A percentile compares a stretch with the other conserved stretches of the same genome.
These are phyloP conservation scores for Limulus polyphemus DNA, from an alignment of 2,888 invertebrate species.

Conservation along the genomic window DNA sequence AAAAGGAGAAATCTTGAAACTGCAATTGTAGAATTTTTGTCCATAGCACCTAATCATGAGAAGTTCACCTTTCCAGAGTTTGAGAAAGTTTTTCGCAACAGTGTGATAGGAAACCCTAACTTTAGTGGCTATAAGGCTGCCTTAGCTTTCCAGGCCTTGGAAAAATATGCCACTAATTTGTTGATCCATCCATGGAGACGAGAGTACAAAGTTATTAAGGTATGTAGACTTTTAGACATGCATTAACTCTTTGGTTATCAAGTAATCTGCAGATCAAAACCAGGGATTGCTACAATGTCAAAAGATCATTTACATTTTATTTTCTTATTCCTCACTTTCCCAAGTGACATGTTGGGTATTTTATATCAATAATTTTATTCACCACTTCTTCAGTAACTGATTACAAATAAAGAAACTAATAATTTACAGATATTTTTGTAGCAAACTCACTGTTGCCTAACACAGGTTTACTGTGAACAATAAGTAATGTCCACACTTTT, in stretches of 20 bases:
- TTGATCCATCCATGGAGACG: conserved; percentile 77
- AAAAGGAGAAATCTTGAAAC: conserved; percentile 21
- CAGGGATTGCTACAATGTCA: too few relatives aligned
- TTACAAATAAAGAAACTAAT: too few relatives aligned
- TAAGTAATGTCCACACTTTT: too few relatives aligned
- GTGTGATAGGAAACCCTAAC: conserved; percentile 36
- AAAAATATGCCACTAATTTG: conserved; percentile 71
- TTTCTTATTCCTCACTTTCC: too few relatives aligned
- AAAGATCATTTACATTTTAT: too few relatives aligned
- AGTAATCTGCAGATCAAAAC: too few relatives aligned
- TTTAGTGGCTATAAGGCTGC: conserved; percentile 71
- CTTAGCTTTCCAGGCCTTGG: conserved; percentile 69
- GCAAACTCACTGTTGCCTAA: too few relatives aligned
- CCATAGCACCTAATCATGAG: conserved; percentile 20
- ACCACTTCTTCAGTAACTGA: too few relatives aligned
- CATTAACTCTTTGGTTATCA: not conserved
- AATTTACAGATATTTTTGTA: too few relatives aligned
- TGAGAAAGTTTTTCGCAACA: conserved; percentile 19
- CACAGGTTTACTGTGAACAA: too few relatives aligned
- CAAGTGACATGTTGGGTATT: too few relatives aligned
- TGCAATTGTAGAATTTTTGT: conserved; percentile 23
- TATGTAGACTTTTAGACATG: conserved; percentile 35
- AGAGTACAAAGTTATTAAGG: conserved; percentile 68
- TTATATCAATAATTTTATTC: too few relatives aligned
- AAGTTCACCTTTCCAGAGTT: conserved; percentile 24